Conservation (phyloP, 1,140 invertebrate species). For the Drosophila miranda region DNA sequence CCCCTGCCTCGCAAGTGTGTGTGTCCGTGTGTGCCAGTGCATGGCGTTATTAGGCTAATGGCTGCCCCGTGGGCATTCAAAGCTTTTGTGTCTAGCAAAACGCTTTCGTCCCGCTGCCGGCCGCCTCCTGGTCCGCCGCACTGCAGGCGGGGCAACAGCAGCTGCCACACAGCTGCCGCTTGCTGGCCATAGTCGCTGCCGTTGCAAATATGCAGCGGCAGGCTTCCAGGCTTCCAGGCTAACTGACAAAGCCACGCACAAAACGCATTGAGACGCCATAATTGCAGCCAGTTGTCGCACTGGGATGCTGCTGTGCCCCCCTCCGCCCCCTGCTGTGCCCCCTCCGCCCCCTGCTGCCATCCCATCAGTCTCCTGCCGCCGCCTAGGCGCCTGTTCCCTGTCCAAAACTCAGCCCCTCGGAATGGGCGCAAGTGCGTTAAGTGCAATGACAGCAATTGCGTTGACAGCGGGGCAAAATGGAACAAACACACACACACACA, state of each 20-base stretch:
- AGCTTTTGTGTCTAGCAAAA: constrained; percentile 76
- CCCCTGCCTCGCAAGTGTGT: not conserved
- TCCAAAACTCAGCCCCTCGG: not conserved
- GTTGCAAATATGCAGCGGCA: constrained; percentile 66
- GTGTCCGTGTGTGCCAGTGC: constrained; percentile 37
- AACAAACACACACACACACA: constrained; percentile 37
- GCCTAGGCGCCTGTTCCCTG: not conserved
- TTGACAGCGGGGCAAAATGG: constrained; percentile 70
- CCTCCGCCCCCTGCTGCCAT: not conserved
- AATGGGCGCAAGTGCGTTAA: constrained; percentile 72
- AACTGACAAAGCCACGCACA: constrained; percentile 76
- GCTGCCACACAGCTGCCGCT: constrained; percentile 9
- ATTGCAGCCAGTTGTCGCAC: constrained; percentile 69
- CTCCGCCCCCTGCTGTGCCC: not conserved
- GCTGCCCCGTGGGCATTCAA: constrained; percentile 74
- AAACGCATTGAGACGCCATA: constrained; percentile 77
- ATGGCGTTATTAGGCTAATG: constrained; percentile 78
- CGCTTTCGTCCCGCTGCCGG: constrained; percentile 52
- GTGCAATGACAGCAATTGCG: constrained; percentile 77
- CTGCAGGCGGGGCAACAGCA: constrained; percentile 5
- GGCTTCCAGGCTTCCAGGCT: constrained; percentile 55
- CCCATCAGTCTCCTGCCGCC: not conserved
- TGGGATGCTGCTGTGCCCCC: not conserved
- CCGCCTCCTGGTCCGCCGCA: no score
- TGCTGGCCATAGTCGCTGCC: constrained; percentile 7